These are phyloP conservation scores for Menura novaehollandiae DNA, from an alignment of 2,113 vertebrate species.

Conservation along the genomic window DNA sequence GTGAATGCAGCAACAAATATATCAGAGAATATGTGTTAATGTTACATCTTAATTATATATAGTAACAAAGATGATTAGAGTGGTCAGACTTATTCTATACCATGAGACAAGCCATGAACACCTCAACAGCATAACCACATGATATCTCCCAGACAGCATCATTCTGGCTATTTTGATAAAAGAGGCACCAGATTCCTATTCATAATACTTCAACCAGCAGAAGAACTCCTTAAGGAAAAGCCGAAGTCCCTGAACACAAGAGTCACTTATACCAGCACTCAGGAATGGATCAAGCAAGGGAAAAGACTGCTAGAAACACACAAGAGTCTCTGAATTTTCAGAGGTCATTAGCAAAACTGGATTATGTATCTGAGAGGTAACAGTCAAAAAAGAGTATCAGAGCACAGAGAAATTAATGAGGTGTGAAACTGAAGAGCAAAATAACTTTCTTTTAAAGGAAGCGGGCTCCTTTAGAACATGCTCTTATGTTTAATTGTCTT, in stretches of 20 bases:
- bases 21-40: background rate
- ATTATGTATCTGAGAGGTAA: background rate
- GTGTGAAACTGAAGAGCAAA: background rate
- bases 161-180: background rate
- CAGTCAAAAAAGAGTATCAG: background rate
- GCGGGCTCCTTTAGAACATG: background rate
- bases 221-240: background rate
- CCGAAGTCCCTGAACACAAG: fast-evolving
- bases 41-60: background rate
- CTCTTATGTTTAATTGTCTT: background rate
- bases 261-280: background rate
- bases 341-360: background rate
- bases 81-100: background rate
- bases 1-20: background rate
- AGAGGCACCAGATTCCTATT: background rate
- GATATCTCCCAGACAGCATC: background rate
- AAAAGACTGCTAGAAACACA: background rate
- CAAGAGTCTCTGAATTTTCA: background rate
- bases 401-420: background rate
- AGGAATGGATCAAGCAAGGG: background rate
- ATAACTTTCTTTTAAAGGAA: background rate
- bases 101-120: background rate
- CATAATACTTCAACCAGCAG: background rate
- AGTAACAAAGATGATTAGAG: background rate
- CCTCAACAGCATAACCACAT: background rate